Conservation (phyloP, 1,140 invertebrate genomes). For the Helicorthomorpha holstii region DNA sequence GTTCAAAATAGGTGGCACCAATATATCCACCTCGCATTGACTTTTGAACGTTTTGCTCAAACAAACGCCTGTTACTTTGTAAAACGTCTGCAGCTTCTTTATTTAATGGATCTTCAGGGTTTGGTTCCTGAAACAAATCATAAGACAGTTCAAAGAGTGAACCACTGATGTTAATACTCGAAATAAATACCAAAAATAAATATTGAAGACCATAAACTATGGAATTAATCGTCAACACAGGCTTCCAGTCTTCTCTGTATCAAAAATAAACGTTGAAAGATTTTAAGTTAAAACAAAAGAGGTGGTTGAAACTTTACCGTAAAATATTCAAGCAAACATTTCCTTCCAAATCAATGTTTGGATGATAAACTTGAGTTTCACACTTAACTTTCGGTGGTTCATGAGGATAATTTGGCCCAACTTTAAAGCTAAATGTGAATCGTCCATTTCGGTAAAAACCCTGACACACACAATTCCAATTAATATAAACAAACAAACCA, state of each 20-base stretch:
- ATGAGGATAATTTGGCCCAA: constrained; percentile 91
- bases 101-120: constrained; percentile 94
- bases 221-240: constrained; percentile 91
- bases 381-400: constrained; percentile 92
- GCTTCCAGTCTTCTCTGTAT: constrained; percentile 91
- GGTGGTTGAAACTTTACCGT: constrained; percentile 15
- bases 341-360: constrained; percentile 86
- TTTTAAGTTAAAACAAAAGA: not conserved
- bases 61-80: constrained; percentile 79
- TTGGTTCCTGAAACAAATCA: constrained; percentile 59
- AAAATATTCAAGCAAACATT: constrained; percentile 90
- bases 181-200: constrained; percentile 69
- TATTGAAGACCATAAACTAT: constrained; percentile 96
- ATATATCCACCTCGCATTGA: constrained; percentile 90
- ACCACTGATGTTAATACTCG: not conserved
- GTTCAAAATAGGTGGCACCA: constrained; percentile 81
- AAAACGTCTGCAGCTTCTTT: constrained; percentile 98
- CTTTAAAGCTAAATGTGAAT: constrained; percentile 95
- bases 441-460: constrained; percentile 86
- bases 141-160: not conserved
- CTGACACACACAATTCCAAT: constrained; percentile 30
- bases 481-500: not conserved
- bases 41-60: constrained; percentile 91
- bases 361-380: constrained; percentile 85
- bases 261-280: constrained; percentile 8